These are phyloP conservation scores for Thaumatotibia leucotreta DNA, from an alignment of 1,140 invertebrate species.

Conservation along the genomic window DNA sequence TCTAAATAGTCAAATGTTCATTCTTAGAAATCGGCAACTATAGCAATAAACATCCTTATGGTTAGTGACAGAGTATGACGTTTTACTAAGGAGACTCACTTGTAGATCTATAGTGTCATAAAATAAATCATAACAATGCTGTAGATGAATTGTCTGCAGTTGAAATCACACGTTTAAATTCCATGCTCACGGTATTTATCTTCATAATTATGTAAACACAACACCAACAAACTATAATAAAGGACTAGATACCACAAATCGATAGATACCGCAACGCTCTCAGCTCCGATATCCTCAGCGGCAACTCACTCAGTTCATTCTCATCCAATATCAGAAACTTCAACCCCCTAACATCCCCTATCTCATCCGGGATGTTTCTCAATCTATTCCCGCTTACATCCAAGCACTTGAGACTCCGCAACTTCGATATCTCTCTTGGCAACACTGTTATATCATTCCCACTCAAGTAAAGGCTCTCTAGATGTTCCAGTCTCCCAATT, in stretches of 20 bases:
- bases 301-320: constrained; percentile 77
- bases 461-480: constrained; percentile 69
- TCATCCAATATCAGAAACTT: constrained; percentile 83
- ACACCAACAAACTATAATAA: not conserved
- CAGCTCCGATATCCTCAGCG: constrained; percentile 56
- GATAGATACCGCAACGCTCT: constrained; percentile 62
- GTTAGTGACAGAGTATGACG: too few relatives aligned
- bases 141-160: too few relatives aligned
- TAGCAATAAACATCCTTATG: too few relatives aligned
- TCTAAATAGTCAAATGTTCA: too few relatives aligned
- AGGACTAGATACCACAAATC: constrained; percentile 59
- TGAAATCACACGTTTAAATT: too few relatives aligned
- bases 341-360: constrained; percentile 80
- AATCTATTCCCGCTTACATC: constrained; percentile 88
- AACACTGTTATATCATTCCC: constrained; percentile 76
- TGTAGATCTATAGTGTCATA: too few relatives aligned
- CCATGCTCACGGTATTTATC: too few relatives aligned
- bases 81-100: too few relatives aligned
- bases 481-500: constrained; percentile 53
- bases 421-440: constrained; percentile 81
- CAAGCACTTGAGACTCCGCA: constrained; percentile 80
- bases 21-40: too few relatives aligned
- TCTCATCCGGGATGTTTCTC: constrained; percentile 83
- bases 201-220: not conserved
- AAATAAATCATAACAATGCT: too few relatives aligned